These are phyloP conservation scores for Mobula hypostoma DNA, from an alignment of 2,113 vertebrate genomes.

Conservation along the genomic window DNA sequence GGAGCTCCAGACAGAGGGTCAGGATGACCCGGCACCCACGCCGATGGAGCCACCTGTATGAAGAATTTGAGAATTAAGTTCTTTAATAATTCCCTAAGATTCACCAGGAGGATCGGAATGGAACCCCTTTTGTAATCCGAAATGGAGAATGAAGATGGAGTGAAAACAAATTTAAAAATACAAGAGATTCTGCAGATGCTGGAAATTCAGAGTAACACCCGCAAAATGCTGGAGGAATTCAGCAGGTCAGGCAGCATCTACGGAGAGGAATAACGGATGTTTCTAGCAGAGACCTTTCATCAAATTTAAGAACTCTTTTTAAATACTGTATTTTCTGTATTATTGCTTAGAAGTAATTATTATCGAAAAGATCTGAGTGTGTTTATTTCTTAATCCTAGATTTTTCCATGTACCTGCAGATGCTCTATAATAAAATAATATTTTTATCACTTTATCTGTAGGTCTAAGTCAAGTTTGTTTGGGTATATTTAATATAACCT, in stretches of 20 bases:
- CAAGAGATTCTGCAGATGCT: too few relatives aligned
- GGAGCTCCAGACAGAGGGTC: conserved; percentile 22
- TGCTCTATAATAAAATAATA: neutral
- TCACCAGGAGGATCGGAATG: neutral
- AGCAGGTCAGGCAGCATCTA: too few relatives aligned
- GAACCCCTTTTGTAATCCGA: neutral
- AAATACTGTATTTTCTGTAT: neutral
- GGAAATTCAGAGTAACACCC: too few relatives aligned
- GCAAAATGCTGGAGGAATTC: too few relatives aligned
- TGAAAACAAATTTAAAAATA: too few relatives aligned
- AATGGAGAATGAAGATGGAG: neutral
- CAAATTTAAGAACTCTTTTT: neutral
- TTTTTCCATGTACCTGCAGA: neutral
- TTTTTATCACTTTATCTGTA: too few relatives aligned
- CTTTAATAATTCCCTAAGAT: neutral
- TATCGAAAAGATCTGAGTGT: neutral
- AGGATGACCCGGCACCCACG: neutral
- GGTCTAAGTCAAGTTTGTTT: neutral
- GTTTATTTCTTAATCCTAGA: neutral
- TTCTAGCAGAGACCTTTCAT: too few relatives aligned
- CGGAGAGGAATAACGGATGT: too few relatives aligned
- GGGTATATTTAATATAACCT: neutral
- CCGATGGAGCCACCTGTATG: too few relatives aligned
- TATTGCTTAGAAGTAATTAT: neutral
- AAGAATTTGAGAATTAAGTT: neutral